Percentiles rank a stretch among this genome's conserved stretches.
Evolutionary conservation across 37 sponge, comb jelly and placozoan genomes (phyloP).

Genomic region (Hormiphora californensis): DNA sequence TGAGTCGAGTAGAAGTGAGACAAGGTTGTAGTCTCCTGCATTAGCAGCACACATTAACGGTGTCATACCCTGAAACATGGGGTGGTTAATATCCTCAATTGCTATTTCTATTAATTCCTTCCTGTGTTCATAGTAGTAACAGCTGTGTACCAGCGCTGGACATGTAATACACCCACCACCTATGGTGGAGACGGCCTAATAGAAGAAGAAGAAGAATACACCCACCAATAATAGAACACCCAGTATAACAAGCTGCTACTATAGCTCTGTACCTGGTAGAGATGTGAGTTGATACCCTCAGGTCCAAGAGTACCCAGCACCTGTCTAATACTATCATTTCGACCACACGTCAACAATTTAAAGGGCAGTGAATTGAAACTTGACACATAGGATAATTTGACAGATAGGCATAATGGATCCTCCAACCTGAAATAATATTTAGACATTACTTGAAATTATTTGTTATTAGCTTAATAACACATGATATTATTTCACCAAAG

Average conservation of each 20-base stretch:
- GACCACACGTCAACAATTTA: conserved; percentile 11
- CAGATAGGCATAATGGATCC: conserved; percentile 44
- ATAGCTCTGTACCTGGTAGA: conserved; percentile 46
- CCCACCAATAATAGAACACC: no score
- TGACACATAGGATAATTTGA: conserved; percentile 9
- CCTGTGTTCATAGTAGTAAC: no score
- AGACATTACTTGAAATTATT: neutral
- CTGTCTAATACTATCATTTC: conserved; percentile 37
- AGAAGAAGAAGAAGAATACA: no score
- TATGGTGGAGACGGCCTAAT: no score
- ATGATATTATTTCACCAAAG: neutral
- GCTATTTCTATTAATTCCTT: no score
- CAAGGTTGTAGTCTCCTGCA: conserved; percentile 48
- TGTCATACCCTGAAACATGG: conserved; percentile 36
- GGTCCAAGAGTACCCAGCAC: conserved; percentile 24
- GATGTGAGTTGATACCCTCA: conserved; percentile 50
- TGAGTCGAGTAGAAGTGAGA: neutral
- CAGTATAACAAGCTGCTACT: no score
- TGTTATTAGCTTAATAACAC: neutral
- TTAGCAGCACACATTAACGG: conserved; percentile 52
- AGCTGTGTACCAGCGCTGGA: no score
- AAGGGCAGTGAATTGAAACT: conserved; percentile 42
- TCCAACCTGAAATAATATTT: neutral
- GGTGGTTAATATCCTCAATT: no score
- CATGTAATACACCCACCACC: no score